These are phyloP conservation scores for Pyrochroa serraticornis DNA, from an alignment of 2,888 invertebrate genomes.

Conservation along the genomic window DNA sequence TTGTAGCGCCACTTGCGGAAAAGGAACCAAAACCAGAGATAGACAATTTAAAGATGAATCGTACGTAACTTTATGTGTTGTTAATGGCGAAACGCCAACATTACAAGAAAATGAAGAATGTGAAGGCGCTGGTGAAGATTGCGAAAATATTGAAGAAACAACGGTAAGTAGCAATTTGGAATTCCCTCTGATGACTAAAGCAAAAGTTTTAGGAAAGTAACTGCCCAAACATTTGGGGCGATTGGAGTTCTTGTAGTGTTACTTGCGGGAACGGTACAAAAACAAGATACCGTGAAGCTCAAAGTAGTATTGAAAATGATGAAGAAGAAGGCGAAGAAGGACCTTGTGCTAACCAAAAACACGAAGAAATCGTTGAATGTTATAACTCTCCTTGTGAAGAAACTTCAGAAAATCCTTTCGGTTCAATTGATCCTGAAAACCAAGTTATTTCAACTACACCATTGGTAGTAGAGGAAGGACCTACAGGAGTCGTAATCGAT, in stretches of 20 bases:
- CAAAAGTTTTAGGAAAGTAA: constrained; percentile 20
- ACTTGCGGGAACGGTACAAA: constrained; percentile 74
- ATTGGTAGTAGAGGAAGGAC: constrained; percentile 20
- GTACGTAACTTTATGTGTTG: constrained; percentile 64
- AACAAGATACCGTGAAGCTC: constrained; percentile 60
- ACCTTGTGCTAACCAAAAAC: constrained; percentile 46
- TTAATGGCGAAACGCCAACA: constrained; percentile 51
- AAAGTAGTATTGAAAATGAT: constrained; percentile 33
- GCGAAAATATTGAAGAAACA: constrained; percentile 30
- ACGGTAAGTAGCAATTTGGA: constrained; percentile 8
- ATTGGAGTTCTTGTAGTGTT: constrained; percentile 77
- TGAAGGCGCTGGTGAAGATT: constrained; percentile 47
- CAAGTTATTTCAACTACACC: constrained; percentile 9
- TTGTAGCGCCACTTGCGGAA: constrained; percentile 72
- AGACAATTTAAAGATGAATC: constrained; percentile 65
- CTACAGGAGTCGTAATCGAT: constrained; percentile 47
- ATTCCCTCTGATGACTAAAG: constrained; percentile 3
- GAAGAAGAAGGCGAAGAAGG: constrained; percentile 30
- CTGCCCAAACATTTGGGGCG: constrained; percentile 75
- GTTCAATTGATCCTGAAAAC: constrained; percentile 10
- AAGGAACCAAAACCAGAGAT: constrained; percentile 68
- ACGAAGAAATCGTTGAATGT: constrained; percentile 50
- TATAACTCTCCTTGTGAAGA: constrained; percentile 47
- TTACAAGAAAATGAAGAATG: constrained; percentile 56
- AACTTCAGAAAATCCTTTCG: constrained; percentile 6